Conservation (phyloP, 2,113 vertebrate species). For the Pachypanchax playfairii region DNA sequence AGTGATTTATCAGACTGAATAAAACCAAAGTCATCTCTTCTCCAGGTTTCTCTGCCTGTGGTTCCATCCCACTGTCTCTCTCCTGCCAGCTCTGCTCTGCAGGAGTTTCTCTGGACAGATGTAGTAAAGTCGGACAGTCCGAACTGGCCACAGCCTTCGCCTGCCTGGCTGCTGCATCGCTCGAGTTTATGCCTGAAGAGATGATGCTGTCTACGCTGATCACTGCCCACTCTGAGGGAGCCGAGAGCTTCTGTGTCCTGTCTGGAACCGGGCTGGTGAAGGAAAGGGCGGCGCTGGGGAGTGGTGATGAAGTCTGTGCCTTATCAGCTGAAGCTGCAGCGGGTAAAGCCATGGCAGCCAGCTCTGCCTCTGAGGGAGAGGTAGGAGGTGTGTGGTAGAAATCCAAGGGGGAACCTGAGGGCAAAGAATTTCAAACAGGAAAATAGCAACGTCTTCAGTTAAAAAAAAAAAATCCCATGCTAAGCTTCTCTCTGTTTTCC, state of each 20-base stretch:
- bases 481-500: conserved; percentile 15
- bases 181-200: conserved; percentile 16
- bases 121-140: conserved; percentile 14
- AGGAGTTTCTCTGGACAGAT: conserved; percentile 34
- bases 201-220: conserved; percentile 45
- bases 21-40: conserved; percentile 68
- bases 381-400: conserved; percentile 77
- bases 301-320: conserved; percentile 46
- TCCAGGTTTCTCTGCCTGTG: conserved; percentile 43
- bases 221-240: conserved; percentile 67
- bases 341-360: conserved; percentile 63
- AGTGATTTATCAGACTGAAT: conserved; percentile 71
- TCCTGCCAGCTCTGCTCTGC: conserved; percentile 66
- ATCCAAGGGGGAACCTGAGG: conserved; percentile 73
- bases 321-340: conserved; percentile 39
- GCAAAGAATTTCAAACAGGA: conserved; percentile 5
- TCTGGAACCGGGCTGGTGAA: conserved; percentile 29
- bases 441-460: background rate
- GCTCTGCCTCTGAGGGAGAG: conserved; percentile 68
- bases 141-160: conserved; percentile 5
- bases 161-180: conserved; percentile 16
- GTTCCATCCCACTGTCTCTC: conserved; percentile 58
- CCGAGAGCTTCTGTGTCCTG: conserved; percentile 48
- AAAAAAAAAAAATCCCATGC: conserved; percentile 10
- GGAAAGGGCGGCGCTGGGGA: conserved; percentile 35